Conservation (phyloP, 2,888 invertebrate genomes). For the Vanessa cardui region DNA sequence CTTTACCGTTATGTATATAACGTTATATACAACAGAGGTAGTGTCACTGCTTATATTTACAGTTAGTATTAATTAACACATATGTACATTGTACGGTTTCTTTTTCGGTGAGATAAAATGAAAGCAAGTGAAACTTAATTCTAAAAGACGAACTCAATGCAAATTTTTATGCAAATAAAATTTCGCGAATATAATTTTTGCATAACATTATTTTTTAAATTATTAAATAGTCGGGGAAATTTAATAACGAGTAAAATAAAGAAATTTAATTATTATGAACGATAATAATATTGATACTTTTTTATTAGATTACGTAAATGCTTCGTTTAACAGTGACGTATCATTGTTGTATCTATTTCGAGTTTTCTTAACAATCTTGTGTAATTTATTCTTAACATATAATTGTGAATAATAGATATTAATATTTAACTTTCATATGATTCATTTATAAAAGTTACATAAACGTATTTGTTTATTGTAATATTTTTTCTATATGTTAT, state of each 20-base stretch:
- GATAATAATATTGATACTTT: too few relatives aligned
- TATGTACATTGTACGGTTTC: neutral
- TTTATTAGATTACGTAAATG: too few relatives aligned
- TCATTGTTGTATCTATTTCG: too few relatives aligned
- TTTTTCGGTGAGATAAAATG: conserved; percentile 4
- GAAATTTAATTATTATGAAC: neutral
- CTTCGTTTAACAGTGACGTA: too few relatives aligned
- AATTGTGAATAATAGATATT: too few relatives aligned
- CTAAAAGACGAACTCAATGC: conserved; percentile 2
- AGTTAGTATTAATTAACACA: neutral
- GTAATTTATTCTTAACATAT: too few relatives aligned
- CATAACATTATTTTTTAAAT: neutral
- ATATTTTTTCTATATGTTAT: too few relatives aligned
- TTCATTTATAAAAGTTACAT: too few relatives aligned
- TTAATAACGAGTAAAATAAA: neutral
- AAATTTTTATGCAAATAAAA: conserved; percentile 15
- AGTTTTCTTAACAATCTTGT: too few relatives aligned
- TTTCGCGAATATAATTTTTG: conserved; percentile 6
- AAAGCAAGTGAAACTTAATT: conserved; percentile 6
- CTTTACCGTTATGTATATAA: neutral
- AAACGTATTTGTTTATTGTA: too few relatives aligned
- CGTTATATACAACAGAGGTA: neutral
- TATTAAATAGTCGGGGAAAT: neutral
- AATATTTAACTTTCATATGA: too few relatives aligned
- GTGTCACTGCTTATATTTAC: neutral